Evolutionary conservation across 1,140 invertebrate genomes (phyloP).

Genomic region (Leptinotarsa lineolata): DNA sequence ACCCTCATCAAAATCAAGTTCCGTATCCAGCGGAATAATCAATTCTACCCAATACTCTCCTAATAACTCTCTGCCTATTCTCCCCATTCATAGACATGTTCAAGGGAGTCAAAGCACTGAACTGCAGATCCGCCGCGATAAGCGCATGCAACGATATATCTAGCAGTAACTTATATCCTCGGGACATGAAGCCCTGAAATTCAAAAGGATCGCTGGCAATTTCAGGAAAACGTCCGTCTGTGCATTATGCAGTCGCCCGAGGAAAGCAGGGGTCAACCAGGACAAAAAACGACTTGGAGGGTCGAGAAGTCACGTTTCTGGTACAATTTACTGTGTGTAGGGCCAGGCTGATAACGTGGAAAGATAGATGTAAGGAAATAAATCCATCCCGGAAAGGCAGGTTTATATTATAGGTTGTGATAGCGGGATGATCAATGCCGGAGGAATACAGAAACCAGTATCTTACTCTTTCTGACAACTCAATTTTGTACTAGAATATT

Average conservation of each 20-base stretch:
- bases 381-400: slow-evolving; percentile 15
- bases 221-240: slow-evolving; percentile 16
- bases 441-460: neutral
- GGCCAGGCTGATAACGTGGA: slow-evolving; percentile 2
- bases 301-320: slow-evolving; percentile 22
- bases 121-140: neutral
- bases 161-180: neutral
- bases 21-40: neutral
- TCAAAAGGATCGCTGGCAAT: neutral
- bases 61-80: neutral
- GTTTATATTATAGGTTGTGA: slow-evolving; percentile 17
- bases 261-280: slow-evolving; percentile 19
- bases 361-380: slow-evolving; percentile 20
- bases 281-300: slow-evolving; percentile 16
- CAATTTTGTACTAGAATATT: slow-evolving; percentile 5
- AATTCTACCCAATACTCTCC: neutral
- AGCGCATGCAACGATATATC: neutral
- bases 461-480: slow-evolving; percentile 14
- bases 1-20: neutral
- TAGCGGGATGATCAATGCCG: neutral
- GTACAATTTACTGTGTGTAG: slow-evolving; percentile 23
- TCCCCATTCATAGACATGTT: neutral
- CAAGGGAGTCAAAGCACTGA: neutral
- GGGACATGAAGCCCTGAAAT: neutral
- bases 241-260: slow-evolving; percentile 20